A percentile compares a stretch with the other conserved stretches of the same genome.
Evolutionary conservation across 1,140 invertebrate genomes (phyloP).

Genomic region (Theocolax elegans): DNA sequence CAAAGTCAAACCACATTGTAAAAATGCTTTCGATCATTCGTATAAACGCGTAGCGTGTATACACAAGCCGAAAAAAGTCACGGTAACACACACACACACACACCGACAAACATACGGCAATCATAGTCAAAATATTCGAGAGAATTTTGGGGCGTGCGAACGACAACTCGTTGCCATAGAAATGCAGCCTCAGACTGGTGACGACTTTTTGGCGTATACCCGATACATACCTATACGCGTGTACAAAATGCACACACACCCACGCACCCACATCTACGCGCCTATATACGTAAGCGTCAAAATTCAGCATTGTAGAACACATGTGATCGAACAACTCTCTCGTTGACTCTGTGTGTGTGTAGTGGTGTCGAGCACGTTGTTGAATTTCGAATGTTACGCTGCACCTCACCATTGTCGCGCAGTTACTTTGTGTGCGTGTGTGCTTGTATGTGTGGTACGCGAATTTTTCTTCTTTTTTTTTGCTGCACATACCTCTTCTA

Average conservation of each 20-base stretch:
- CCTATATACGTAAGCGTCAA: not conserved
- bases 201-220: not conserved
- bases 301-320: not conserved
- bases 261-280: no score
- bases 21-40: no score
- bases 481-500: not conserved
- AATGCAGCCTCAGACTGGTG: constrained; percentile 1
- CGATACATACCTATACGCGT: no score
- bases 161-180: constrained; percentile 30
- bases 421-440: not conserved
- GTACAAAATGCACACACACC: no score
- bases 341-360: not conserved
- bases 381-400: not conserved
- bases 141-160: not conserved
- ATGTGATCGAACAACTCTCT: constrained; percentile 14
- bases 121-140: constrained; percentile 15
- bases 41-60: no score
- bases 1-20: no score
- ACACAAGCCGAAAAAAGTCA: no score
- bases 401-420: not conserved
- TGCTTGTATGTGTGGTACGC: not conserved
- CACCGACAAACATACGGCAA: not conserved
- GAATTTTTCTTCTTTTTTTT: not conserved
- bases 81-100: not conserved
- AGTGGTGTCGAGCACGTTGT: not conserved